These are phyloP conservation scores for Nibea coibor DNA, from an alignment of 2,113 vertebrate genomes.

Conservation along the genomic window DNA sequence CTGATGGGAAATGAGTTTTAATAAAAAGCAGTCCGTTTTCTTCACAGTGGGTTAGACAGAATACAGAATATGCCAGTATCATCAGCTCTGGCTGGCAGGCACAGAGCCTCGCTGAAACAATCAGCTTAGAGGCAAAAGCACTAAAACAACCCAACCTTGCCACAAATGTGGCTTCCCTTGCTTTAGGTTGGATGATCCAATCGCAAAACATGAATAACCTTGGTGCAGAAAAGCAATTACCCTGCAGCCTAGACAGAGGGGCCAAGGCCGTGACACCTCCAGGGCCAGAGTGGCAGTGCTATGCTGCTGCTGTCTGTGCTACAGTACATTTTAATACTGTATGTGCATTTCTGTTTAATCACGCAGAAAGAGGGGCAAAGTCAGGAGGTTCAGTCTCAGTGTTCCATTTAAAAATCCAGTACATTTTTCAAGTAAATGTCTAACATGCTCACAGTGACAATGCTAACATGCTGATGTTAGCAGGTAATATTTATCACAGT, in stretches of 20 bases:
- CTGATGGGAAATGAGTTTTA: conserved; percentile 72
- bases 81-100: conserved; percentile 39
- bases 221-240: conserved; percentile 76
- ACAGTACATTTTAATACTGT: conserved; percentile 62
- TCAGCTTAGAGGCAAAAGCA: conserved; percentile 67
- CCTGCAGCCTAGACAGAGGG: conserved; percentile 62
- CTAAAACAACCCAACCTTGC: conserved; percentile 66
- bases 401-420: conserved; percentile 18
- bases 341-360: conserved; percentile 55
- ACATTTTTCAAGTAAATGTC: conserved; percentile 29
- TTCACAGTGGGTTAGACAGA: conserved; percentile 56
- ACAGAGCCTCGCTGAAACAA: conserved; percentile 68
- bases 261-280: conserved; percentile 43
- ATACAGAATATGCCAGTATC: conserved; percentile 50
- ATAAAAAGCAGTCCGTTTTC: conserved; percentile 64
- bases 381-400: conserved; percentile 8
- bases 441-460: too few relatives aligned
- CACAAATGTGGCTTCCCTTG: conserved; percentile 61
- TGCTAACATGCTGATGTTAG: not conserved
- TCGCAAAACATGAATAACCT: conserved; percentile 71
- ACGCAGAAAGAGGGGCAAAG: conserved; percentile 25
- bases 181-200: conserved; percentile 69
- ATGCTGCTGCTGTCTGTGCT: conserved; percentile 27
- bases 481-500: not conserved
- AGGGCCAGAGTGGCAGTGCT: conserved; percentile 44